phyloP scores from a whole-genome alignment of 2,113 vertebrate species.

The Cryptomyrus ogoouensis region DNA sequence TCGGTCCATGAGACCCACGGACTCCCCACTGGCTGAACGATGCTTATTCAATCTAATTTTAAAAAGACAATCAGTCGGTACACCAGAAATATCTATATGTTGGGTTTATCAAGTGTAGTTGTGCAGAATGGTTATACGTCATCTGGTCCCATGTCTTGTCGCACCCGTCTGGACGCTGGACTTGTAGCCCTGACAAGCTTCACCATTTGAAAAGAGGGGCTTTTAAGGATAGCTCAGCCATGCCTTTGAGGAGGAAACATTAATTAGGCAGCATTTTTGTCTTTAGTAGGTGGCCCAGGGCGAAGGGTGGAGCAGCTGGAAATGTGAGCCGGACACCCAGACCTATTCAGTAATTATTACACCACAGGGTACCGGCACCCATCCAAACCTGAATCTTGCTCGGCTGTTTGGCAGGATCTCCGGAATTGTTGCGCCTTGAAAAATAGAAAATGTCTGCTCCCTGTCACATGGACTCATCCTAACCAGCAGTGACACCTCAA shows the following conservation, averaged over 20 bases:
- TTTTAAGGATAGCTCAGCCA: background rate
- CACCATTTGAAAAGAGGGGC: background rate
- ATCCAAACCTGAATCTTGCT: background rate
- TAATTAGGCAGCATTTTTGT: conserved; percentile 10
- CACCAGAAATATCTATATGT: background rate
- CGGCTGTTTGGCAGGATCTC: background rate
- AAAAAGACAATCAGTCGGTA: background rate
- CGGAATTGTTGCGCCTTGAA: background rate
- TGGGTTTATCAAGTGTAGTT: background rate
- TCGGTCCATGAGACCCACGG: background rate
- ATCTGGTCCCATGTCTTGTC: background rate
- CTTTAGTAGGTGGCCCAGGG: background rate
- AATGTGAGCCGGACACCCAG: conserved; percentile 12
- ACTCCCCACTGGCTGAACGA: background rate
- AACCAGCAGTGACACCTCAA: background rate
- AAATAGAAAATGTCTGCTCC: background rate
- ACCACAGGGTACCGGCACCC: conserved; percentile 9
- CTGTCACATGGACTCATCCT: background rate
- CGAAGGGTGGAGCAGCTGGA: conserved; percentile 8
- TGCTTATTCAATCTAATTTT: background rate
- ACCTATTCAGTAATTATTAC: conserved; percentile 19
- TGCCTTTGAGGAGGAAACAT: conserved; percentile 6
- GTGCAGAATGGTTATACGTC: background rate
- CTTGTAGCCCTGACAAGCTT: background rate
- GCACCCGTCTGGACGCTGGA: background rate